phyloP scores from a whole-genome alignment of 2,797 vertebrate genomes.

The Fistularia commersonii region DNA sequence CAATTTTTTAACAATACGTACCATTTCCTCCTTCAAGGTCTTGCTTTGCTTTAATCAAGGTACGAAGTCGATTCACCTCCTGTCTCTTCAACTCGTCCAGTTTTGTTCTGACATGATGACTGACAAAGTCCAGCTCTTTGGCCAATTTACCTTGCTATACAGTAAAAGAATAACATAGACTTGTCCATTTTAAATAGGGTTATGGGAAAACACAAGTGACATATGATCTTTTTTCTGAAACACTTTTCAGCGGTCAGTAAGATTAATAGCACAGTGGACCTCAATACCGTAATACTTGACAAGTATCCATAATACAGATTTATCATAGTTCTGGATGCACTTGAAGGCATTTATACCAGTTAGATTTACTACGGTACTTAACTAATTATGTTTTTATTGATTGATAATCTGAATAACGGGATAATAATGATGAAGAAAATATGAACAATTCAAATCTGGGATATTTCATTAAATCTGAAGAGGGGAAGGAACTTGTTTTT shows the following conservation, averaged over 20 bases:
- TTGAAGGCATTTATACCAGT: no score
- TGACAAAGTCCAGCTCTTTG: constrained; percentile 95
- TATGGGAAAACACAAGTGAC: neutral
- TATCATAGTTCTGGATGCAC: neutral
- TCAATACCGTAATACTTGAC: no score
- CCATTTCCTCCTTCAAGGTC: constrained; percentile 88
- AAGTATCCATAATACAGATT: neutral
- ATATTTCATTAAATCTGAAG: no score
- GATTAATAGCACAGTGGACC: neutral
- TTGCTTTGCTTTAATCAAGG: constrained; percentile 94
- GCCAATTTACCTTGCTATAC: constrained; percentile 91
- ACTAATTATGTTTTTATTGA: no score
- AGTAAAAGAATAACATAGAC: constrained; percentile 9
- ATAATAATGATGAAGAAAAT: no score
- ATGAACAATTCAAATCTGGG: no score
- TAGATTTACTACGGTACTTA: no score
- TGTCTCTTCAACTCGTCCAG: constrained; percentile 95
- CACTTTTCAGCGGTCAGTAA: neutral
- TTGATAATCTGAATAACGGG: no score
- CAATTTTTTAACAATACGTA: constrained; percentile 31
- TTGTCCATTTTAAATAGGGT: neutral
- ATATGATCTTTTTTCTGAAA: neutral
- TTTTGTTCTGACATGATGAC: constrained; percentile 91
- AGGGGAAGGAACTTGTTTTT: no score
- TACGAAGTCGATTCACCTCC: constrained; percentile 91